phyloP scores from a whole-genome alignment of 1,140 invertebrate species.

The Dreissena polymorpha region DNA sequence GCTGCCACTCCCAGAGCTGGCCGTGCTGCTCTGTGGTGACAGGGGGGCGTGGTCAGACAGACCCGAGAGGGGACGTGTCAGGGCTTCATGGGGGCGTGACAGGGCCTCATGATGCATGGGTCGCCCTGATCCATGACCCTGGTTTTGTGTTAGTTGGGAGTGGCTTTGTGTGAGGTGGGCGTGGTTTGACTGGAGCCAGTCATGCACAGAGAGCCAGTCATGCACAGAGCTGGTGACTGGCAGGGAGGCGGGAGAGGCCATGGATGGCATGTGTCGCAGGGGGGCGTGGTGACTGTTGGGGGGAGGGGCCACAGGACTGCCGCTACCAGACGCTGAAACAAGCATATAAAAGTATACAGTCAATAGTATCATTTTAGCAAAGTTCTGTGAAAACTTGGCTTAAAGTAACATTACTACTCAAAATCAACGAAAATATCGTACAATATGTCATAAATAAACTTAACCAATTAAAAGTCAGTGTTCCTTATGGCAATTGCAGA shows the following conservation, averaged over 20 bases:
- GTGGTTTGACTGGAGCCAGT: constrained; percentile 72
- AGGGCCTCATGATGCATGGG: too few species aligned
- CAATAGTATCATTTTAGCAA: too few species aligned
- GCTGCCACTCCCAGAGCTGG: constrained; percentile 86
- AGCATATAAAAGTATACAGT: neutral
- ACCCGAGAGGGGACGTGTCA: constrained; percentile 85
- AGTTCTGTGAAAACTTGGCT: too few species aligned
- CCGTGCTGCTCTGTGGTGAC: constrained; percentile 83
- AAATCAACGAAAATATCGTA: too few species aligned
- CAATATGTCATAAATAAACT: too few species aligned
- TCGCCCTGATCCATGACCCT: too few species aligned
- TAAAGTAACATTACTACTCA: too few species aligned
- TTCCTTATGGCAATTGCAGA: too few species aligned
- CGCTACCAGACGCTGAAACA: constrained; percentile 30
- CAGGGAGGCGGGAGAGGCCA: constrained; percentile 62
- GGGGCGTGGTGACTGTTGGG: constrained; percentile 55
- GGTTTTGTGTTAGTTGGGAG: too few species aligned
- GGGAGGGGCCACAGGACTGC: constrained; percentile 1
- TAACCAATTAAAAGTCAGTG: too few species aligned
- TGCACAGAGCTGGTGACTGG: constrained; percentile 65
- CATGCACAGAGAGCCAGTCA: too few species aligned
- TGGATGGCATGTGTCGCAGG: constrained; percentile 68
- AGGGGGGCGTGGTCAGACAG: constrained; percentile 84
- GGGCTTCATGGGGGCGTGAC: too few species aligned
- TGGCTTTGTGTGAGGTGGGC: constrained; percentile 56